Evolutionary conservation across 1,140 invertebrate species (phyloP).

Genomic region (Batillaria attramentaria): DNA sequence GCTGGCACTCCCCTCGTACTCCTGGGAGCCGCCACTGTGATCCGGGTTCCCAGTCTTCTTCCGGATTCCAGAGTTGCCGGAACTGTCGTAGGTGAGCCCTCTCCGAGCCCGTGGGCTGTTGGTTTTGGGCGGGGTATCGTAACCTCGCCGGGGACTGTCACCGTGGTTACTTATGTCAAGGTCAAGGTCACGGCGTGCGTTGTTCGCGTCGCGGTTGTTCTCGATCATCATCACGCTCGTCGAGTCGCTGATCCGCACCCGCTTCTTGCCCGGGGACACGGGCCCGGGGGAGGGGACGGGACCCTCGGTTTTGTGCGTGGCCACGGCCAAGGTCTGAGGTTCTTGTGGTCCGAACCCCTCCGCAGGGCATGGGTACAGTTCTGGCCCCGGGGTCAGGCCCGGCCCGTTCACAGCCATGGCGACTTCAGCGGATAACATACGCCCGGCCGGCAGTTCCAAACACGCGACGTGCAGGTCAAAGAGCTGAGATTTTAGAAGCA

Average conservation of each 20-base stretch:
- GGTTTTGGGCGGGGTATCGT: background rate
- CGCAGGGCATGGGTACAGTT: background rate
- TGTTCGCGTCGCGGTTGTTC: background rate
- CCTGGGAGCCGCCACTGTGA: background rate
- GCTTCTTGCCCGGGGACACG: constrained; percentile 28
- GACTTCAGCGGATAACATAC: background rate
- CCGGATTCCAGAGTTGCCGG: background rate
- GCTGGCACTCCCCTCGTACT: background rate
- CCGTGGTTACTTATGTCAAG: background rate
- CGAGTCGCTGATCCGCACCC: constrained; percentile 31
- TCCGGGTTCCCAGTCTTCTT: background rate
- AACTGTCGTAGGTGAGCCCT: background rate
- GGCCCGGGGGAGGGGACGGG: background rate
- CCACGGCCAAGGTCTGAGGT: background rate
- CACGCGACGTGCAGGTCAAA: background rate
- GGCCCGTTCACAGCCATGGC: constrained; percentile 29
- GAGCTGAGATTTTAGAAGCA: background rate
- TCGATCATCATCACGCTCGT: constrained; percentile 20
- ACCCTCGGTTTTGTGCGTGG: background rate
- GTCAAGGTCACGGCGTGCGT: background rate
- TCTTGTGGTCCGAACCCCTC: background rate
- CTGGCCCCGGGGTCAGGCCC: background rate
- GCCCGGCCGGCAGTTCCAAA: background rate
- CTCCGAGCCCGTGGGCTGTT: constrained; percentile 16
- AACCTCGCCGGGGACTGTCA: background rate